A percentile compares a stretch with the other conserved stretches of the same genome.
These are phyloP conservation scores for Australoheros facetus DNA, from an alignment of 2,797 vertebrate genomes.

Conservation along the genomic window DNA sequence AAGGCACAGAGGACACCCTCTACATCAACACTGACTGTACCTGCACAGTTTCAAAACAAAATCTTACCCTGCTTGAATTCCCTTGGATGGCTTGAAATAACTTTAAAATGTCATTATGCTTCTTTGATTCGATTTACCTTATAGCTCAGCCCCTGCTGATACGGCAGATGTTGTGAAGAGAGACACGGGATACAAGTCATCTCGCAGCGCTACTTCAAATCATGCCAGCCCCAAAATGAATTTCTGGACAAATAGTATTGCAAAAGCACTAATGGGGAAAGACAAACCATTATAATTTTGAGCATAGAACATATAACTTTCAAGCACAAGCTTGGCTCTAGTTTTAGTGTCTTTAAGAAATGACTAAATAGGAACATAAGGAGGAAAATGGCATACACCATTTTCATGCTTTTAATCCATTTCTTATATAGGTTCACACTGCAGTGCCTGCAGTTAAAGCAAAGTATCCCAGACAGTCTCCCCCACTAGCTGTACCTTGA, in stretches of 20 bases:
- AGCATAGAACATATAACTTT: accelerated
- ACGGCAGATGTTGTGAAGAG: neutral
- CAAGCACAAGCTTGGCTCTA: neutral
- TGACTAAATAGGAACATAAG: neutral
- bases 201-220: neutral
- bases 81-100: neutral
- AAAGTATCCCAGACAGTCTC: neutral
- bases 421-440: neutral
- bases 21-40: constrained; percentile 19
- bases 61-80: neutral
- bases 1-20: constrained; percentile 19
- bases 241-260: neutral
- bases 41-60: neutral
- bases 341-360: neutral
- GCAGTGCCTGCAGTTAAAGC: neutral
- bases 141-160: neutral
- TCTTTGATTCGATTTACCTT: neutral
- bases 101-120: neutral
- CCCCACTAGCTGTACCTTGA: accelerated
- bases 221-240: neutral
- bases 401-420: neutral
- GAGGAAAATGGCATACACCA: neutral
- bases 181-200: neutral
- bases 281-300: accelerated
- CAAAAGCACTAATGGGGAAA: neutral